A percentile compares a stretch with the other conserved stretches of the same genome.
Conservation (phyloP, 2,888 invertebrate genomes). For the Tenodera sinensis region DNA sequence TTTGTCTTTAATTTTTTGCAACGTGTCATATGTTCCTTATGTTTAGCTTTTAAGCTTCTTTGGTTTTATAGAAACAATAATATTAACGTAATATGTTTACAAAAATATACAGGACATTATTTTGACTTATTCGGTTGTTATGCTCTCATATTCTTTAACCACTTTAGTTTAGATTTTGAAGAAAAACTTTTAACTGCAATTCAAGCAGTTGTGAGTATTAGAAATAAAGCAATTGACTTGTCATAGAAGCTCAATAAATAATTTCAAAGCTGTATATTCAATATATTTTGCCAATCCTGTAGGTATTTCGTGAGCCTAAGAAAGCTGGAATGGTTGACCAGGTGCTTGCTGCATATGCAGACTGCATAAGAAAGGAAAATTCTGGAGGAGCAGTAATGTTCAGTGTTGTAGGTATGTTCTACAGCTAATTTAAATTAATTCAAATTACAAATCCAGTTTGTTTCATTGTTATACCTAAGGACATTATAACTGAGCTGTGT, state of each 20-base stretch:
- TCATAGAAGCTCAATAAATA: not conserved
- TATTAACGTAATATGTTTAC: too few relatives aligned
- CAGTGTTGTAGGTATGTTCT: conserved; percentile 77
- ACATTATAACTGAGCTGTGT: not conserved
- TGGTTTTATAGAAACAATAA: too few relatives aligned
- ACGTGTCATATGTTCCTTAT: too few relatives aligned
- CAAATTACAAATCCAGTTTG: not conserved
- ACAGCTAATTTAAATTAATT: not conserved
- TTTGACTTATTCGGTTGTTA: too few relatives aligned
- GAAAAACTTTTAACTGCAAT: too few relatives aligned
- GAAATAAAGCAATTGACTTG: too few relatives aligned
- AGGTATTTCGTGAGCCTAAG: conserved; percentile 77
- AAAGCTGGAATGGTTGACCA: conserved; percentile 64
- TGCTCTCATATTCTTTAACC: too few relatives aligned
- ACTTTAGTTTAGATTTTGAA: too few relatives aligned
- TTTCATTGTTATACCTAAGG: not conserved
- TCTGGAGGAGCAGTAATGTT: conserved; percentile 75
- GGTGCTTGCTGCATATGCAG: conserved; percentile 65
- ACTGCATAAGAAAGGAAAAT: conserved; percentile 48
- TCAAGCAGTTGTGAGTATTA: not conserved
- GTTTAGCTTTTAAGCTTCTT: too few relatives aligned
- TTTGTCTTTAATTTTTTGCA: too few relatives aligned
- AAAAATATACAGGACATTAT: too few relatives aligned
- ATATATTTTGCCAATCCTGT: conserved; percentile 25
- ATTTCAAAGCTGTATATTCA: not conserved